phyloP scores from a whole-genome alignment of 2,113 vertebrate species.

The Oenanthe melanoleuca region DNA sequence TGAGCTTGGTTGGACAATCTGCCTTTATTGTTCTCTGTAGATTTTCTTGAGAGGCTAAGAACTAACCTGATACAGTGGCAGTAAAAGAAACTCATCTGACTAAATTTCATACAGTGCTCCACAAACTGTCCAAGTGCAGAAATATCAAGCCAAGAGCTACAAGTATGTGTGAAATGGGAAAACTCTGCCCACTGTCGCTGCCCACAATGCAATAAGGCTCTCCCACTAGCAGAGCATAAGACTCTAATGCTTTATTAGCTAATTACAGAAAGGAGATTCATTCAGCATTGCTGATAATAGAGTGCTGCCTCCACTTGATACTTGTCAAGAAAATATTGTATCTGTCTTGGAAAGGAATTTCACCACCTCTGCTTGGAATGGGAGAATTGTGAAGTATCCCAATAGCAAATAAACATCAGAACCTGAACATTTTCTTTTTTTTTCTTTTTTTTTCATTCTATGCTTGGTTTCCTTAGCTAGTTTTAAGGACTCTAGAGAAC shows the following conservation, averaged over 20 bases:
- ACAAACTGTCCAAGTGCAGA: not conserved
- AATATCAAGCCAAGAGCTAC: not conserved
- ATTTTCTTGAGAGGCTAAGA: not conserved
- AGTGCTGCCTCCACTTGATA: conserved; percentile 6
- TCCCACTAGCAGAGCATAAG: conserved; percentile 11
- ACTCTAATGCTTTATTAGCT: conserved; percentile 29
- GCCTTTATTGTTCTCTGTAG: not conserved
- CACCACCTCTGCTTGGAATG: not conserved
- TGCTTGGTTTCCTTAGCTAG: not conserved
- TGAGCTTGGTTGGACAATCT: not conserved
- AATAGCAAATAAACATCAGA: not conserved
- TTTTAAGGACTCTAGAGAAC: not conserved
- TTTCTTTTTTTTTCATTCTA: not conserved
- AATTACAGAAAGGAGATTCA: conserved; percentile 63
- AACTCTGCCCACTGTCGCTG: conserved; percentile 34
- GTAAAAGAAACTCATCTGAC: conserved; percentile 33
- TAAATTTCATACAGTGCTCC: not conserved
- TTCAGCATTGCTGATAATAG: conserved; percentile 13
- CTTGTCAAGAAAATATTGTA: conserved; percentile 11
- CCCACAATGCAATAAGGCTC: conserved; percentile 62
- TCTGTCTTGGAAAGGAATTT: conserved; percentile 41
- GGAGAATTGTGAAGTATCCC: not conserved
- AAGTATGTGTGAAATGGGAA: conserved; percentile 29
- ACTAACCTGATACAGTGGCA: not conserved
- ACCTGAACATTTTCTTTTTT: not conserved